Evolutionary conservation across 2,888 invertebrate genomes (phyloP), one percentile per base, ranked within the genome.

Genomic region (Shargacucullia verbasci): DNA sequence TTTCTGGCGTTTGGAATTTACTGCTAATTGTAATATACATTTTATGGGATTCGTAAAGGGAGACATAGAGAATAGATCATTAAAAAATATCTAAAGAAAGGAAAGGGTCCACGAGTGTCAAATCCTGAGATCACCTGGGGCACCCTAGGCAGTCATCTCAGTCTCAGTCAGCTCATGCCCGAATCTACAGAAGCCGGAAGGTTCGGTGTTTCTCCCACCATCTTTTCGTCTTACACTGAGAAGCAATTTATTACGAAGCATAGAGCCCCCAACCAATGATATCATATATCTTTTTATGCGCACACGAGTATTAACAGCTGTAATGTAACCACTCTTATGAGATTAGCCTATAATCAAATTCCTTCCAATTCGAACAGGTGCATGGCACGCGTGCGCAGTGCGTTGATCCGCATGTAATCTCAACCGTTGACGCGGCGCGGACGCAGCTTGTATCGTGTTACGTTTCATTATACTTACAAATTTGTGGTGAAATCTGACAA

Each of bases 351-450:
- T 33, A 37, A 27, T 12, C 59, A 40, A 66, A 66, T 58, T 49
- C 29, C 29, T 7, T 9, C 8, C 9, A 41, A 55, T 37, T 35
- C 43, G 40, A 43, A 77, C 80, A 82, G 78, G 79, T 82, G 82
- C 73, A 59, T 41, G 62, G 70, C 76, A 66, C 82, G 79, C 83
- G 82, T 80, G 81, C 76, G 73, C 64, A 52, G 74, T 68, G 69
- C 75, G 76, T 76, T 79, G 82, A 82, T 83, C 78, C 70, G 60
- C 44, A 12, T 63, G 76, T 82, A 82, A 83, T 76, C 83, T 79
- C 70, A 64, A 65, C 65, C 72, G 59, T 47, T 55, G 74, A 62
- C 64, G 59, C 66, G 70, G 54, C 66, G 55, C 56, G 41, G 14
- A 57, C 66, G 64, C 68, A 57, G 31, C 44, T 40, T 49, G 63